Base-by-base conservation (phyloP, 2,113 vertebrate species). In the Dasyprocta punctata region DNA sequence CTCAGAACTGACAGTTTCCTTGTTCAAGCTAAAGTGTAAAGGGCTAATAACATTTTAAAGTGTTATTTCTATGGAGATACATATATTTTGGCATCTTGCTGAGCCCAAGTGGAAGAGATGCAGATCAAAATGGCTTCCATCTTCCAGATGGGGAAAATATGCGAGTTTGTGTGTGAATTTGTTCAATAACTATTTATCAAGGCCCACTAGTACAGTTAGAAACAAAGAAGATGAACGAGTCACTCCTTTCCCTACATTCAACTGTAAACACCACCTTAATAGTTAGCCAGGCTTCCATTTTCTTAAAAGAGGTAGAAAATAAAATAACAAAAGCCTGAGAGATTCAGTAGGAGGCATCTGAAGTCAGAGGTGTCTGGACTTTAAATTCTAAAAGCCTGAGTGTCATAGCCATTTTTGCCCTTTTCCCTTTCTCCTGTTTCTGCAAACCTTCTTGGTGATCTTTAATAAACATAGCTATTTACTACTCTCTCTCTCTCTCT, bases 171-270 rank as follows among this genome's bases (percentile, higher is more conserved):
- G 3, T 92, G 63, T 44, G 44, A 71, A 11, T 90, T 96, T 94
- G 38, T 88, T 95, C 22, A 75, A 91, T 52, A 81, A 92, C 75
- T 83, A 80, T 90, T 94, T 86, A 73, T 33, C 38, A 28, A 77
- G 38, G 52, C 14, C 69, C 58, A 28, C 9, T 26, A 77, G 26
- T 16, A 47, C 26, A 47, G 24, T 26, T 28, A 47, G 41, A 28
- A 14, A 44, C 24, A 30, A 30, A 47, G 13, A 20, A 77, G 73
- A 41, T 28, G 3, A 47, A 7, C 28, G 73, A 30, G 5, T 28
- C 41, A 14, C 26, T 47, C 26, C 26, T 41, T 77, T 44, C 71
- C 38, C 11, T 75, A 28, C 24, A 75, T 75, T 44, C 71, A 75
- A 44, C 71, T 75, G 38, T 44, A 44, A 28, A 28, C 71, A 28